Evolutionary conservation across 2,797 vertebrate genomes (phyloP).

Genomic region (Syndactyla subalaris): DNA sequence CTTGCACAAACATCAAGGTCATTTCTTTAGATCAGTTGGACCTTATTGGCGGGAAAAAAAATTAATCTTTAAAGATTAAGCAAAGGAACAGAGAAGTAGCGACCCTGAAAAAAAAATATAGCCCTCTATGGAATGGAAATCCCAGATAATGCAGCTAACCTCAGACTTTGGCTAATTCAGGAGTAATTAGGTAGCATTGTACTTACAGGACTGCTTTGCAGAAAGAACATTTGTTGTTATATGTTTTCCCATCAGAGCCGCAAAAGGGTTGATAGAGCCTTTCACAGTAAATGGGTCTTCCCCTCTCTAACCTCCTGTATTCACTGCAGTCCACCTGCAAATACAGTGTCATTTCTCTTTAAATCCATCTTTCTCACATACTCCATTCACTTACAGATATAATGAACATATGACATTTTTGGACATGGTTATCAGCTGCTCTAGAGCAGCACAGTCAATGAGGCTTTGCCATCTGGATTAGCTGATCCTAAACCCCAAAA

Average conservation of each 20-base stretch:
- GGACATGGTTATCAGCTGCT: not conserved
- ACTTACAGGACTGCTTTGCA: conserved; percentile 74
- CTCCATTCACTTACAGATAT: not conserved
- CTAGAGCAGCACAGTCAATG: not conserved
- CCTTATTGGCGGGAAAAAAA: not conserved
- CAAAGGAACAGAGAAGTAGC: not conserved
- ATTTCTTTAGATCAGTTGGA: not conserved
- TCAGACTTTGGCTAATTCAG: not conserved
- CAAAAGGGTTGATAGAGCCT: conserved; percentile 68
- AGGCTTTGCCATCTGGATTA: not conserved
- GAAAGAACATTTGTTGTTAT: conserved; percentile 68
- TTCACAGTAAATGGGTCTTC: conserved; percentile 36
- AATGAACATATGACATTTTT: not conserved
- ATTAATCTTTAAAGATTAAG: not conserved
- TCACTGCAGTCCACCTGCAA: conserved; percentile 45
- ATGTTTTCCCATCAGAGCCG: conserved; percentile 76
- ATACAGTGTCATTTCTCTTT: not conserved
- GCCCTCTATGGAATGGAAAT: not conserved
- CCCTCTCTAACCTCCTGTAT: not conserved
- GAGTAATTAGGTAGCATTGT: not conserved
- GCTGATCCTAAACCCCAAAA: not conserved
- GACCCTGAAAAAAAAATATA: not conserved
- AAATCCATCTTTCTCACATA: not conserved
- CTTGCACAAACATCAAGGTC: not conserved
- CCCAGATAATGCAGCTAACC: not conserved